Percentiles rank a stretch among this genome's conserved stretches.
Conservation (phyloP, 2,113 vertebrate species). For the Osmerus eperlanus region DNA sequence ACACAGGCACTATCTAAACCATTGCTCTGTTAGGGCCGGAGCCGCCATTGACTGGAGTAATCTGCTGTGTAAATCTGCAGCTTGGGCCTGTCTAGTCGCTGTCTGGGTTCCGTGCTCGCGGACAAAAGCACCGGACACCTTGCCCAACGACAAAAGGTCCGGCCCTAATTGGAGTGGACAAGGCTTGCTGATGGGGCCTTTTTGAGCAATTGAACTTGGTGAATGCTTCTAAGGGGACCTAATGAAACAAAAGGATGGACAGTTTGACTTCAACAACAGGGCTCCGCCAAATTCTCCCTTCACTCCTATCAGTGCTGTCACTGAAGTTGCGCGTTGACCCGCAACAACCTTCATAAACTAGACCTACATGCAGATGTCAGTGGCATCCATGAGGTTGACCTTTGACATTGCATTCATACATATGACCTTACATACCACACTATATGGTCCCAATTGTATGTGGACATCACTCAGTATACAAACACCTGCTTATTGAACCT, state of each 20-base stretch:
- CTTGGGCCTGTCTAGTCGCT: slow-evolving; percentile 73
- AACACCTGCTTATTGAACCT: too few species aligned
- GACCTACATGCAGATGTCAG: slow-evolving; percentile 11
- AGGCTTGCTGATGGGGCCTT: slow-evolving; percentile 71
- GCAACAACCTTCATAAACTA: slow-evolving; percentile 36
- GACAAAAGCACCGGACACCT: slow-evolving; percentile 77
- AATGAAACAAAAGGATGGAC: slow-evolving; percentile 61
- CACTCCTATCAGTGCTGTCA: slow-evolving; percentile 37
- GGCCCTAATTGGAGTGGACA: slow-evolving; percentile 71
- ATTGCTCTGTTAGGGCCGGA: slow-evolving; percentile 60
- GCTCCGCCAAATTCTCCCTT: slow-evolving; percentile 37
- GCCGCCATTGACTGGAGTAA: slow-evolving; percentile 70
- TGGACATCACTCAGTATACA: too few species aligned
- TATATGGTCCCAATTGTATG: too few species aligned
- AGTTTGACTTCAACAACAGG: slow-evolving; percentile 59
- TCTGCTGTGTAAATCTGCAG: slow-evolving; percentile 73
- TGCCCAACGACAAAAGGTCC: slow-evolving; percentile 65
- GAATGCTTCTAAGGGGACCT: slow-evolving; percentile 58
- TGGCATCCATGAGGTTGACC: slow-evolving; percentile 25
- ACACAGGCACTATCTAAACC: slow-evolving; percentile 65
- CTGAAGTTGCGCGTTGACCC: slow-evolving; percentile 57
- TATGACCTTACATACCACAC: slow-evolving; percentile 5
- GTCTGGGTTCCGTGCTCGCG: slow-evolving; percentile 69
- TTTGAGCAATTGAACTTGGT: slow-evolving; percentile 74
- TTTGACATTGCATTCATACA: not conserved